Evolutionary conservation across 2,113 vertebrate genomes (phyloP).

Genomic region (Chaetodon auriga): DNA sequence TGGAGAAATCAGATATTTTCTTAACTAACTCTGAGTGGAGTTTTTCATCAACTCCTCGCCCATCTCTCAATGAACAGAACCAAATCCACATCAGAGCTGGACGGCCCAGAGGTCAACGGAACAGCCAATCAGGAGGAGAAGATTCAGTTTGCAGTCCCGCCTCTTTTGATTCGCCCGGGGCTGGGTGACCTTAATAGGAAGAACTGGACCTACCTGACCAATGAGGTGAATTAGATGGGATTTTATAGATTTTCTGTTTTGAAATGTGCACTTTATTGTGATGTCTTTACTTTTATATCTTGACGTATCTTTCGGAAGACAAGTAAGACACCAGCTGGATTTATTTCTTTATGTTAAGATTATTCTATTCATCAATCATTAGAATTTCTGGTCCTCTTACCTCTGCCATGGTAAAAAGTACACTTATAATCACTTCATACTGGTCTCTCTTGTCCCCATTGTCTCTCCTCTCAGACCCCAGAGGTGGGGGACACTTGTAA

Average conservation of each 20-base stretch:
- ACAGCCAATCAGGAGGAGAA: conserved; percentile 74
- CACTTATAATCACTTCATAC: not conserved
- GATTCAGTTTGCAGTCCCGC: conserved; percentile 52
- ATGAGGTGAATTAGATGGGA: conserved; percentile 75
- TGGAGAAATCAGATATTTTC: not conserved
- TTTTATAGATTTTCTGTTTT: not conserved
- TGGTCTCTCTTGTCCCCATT: not conserved
- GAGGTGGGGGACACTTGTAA: conserved; percentile 80
- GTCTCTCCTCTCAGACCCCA: conserved; percentile 55
- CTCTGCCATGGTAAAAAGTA: not conserved
- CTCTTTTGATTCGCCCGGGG: conserved; percentile 78
- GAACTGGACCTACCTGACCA: conserved; percentile 86
- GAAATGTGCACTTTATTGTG: not conserved
- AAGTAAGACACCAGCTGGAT: not conserved
- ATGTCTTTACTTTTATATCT: not conserved
- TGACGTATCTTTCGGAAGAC: not conserved
- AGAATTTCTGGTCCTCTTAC: not conserved
- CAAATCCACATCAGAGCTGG: conserved; percentile 91
- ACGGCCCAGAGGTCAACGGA: conserved; percentile 79
- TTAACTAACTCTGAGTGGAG: not conserved
- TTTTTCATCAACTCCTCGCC: conserved; percentile 9
- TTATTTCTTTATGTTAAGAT: not conserved
- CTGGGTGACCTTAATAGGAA: conserved; percentile 80
- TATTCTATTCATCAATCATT: too few relatives aligned
- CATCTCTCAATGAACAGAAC: conserved; percentile 81